A percentile compares a stretch with the other conserved stretches of the same genome.
phyloP scores from a whole-genome alignment of 2,888 invertebrate species.

The Sarcophaga subvicina region DNA sequence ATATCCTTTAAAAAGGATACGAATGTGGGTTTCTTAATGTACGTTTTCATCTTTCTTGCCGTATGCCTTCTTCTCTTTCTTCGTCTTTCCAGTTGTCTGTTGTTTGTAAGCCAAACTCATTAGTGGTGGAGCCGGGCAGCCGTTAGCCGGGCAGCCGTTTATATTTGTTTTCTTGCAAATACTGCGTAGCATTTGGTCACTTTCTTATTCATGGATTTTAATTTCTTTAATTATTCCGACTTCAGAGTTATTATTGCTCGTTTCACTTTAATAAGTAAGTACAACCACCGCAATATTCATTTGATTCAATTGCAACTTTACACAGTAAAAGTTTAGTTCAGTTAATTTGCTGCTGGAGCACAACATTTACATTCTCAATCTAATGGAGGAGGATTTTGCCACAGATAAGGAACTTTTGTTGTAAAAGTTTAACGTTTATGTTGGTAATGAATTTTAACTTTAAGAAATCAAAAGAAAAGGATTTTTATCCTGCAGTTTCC shows the following conservation, averaged over 20 bases:
- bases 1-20: conserved; percentile 20
- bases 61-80: conserved; percentile 9
- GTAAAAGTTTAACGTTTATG: conserved; percentile 33
- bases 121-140: conserved; percentile 51
- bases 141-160: conserved; percentile 20
- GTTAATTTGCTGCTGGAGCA: conserved; percentile 37
- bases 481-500: too few species aligned
- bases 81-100: background rate
- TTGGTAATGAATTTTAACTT: too few species aligned
- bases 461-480: too few species aligned
- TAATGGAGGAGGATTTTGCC: too few species aligned
- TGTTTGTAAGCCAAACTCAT: conserved; percentile 61
- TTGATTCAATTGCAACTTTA: conserved; percentile 58
- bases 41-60: background rate
- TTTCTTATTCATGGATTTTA: conserved; percentile 64
- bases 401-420: background rate
- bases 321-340: conserved; percentile 43
- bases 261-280: conserved; percentile 42
- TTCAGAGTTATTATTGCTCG: conserved; percentile 59
- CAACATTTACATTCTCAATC: too few species aligned
- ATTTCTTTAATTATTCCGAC: conserved; percentile 64
- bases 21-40: too few species aligned
- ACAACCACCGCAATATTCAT: conserved; percentile 54
- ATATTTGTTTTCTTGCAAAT: background rate
- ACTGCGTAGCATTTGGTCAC: conserved; percentile 55